Base-by-base conservation (phyloP, 2,888 invertebrate species). In the Nezara viridula region DNA sequence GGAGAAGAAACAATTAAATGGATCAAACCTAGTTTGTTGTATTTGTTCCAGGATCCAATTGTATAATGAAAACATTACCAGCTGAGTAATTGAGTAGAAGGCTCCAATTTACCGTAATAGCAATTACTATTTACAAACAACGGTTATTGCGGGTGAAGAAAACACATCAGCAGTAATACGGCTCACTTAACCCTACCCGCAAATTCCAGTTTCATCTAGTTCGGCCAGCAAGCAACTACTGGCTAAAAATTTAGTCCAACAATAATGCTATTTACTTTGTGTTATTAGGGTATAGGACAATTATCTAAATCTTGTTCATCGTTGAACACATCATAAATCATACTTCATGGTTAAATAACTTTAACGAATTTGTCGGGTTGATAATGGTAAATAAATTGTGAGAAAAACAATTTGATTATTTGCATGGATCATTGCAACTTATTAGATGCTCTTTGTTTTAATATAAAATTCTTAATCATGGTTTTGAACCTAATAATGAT, bases 51-150 rank as follows among this genome's bases (percentile, higher is more conserved):
- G 27, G 14, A 16, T 5, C 60, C 32, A 3, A 10, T 19, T 37
- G 3, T 73, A 21, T 16, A 32, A 19, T 73, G 32, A 19, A 37
- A 32, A 73, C 66, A 73, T 37, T 73, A 5, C 37, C 37, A 37
- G 37, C 66, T 73, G 66, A 73, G 66, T 32, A 37, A 66, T 19
- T 66, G 66, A 66, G 66, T 32, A 73, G 27, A 37, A 19, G 19
- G 21, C 66, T 73, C 66, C 66, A 73, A 73, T 73, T 73, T 0
- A 19, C 66, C 37, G 32, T 73, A 73, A 73, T 37, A 73, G 19
- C 66, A 32, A 24, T 73, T 73, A 73, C 66, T 73, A 73, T 73
- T 73, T 73, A 73, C 32, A 27, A 73, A 73, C 66, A 73, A 73
- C 32, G 32, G 66, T 73, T 73, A 73, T 73, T 73, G 66, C 66